Evolutionary conservation across 2,113 vertebrate genomes (phyloP).

Genomic region (Clinocottus analis): DNA sequence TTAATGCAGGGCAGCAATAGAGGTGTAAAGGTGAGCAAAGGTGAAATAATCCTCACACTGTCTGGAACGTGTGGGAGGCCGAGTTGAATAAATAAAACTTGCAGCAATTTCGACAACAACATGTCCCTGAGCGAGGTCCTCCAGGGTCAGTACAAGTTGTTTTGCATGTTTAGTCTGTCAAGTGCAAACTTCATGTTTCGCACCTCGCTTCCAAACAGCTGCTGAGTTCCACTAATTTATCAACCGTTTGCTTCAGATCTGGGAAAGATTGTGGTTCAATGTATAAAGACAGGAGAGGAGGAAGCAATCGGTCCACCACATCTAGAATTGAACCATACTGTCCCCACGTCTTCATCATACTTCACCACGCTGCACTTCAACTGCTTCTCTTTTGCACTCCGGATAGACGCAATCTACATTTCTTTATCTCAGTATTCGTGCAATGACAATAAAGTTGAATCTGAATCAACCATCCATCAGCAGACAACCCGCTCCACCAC

Average conservation of each 20-base stretch:
- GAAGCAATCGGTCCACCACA: neutral
- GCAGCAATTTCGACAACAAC: neutral
- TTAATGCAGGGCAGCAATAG: slow-evolving; percentile 21
- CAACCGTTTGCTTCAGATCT: neutral
- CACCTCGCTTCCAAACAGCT: slow-evolving; percentile 4
- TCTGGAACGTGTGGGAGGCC: slow-evolving; percentile 13
- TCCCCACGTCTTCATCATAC: too few relatives aligned
- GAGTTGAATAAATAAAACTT: slow-evolving; percentile 18
- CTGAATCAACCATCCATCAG: neutral
- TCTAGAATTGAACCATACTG: neutral
- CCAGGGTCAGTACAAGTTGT: neutral
- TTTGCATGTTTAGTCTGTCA: neutral
- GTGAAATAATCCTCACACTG: neutral
- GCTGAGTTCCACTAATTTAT: slow-evolving; percentile 9
- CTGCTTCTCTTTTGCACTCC: too few relatives aligned
- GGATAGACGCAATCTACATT: too few relatives aligned
- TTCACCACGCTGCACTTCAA: too few relatives aligned
- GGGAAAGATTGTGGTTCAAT: neutral
- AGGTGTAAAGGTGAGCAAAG: slow-evolving; percentile 19
- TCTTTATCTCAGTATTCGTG: too few relatives aligned
- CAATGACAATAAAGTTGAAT: too few relatives aligned
- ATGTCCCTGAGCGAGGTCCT: neutral
- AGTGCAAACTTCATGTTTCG: neutral
- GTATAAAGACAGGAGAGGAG: too few relatives aligned
- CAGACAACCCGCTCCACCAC: neutral